Evolutionary conservation across 2,113 vertebrate species (phyloP).

Genomic region (Hypocryptadius cinnamomeus): DNA sequence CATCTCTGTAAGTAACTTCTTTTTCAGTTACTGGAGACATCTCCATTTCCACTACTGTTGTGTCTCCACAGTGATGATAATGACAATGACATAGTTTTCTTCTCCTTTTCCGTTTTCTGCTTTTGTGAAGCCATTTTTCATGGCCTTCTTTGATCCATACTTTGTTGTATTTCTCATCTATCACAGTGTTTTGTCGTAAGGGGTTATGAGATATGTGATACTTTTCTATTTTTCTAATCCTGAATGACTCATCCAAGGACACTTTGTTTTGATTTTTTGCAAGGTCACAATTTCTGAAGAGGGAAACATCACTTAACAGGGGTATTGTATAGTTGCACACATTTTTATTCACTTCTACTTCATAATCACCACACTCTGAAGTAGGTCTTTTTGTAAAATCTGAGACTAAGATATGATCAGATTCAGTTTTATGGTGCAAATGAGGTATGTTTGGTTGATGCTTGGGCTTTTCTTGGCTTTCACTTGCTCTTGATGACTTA

Average conservation of each 20-base stretch:
- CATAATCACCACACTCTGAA: not conserved
- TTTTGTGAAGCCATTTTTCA: conserved; percentile 59
- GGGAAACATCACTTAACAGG: not conserved
- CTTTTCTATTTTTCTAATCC: conserved; percentile 51
- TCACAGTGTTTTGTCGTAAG: conserved; percentile 16
- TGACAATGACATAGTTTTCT: conserved; percentile 59
- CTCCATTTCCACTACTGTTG: conserved; percentile 10
- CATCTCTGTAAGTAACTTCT: not conserved
- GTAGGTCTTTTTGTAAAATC: not conserved
- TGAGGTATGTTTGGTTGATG: conserved; percentile 19
- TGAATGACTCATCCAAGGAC: conserved; percentile 47
- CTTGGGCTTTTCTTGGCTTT: conserved; percentile 53
- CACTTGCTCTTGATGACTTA: conserved; percentile 67
- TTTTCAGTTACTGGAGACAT: not conserved
- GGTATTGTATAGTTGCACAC: not conserved
- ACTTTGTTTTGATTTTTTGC: conserved; percentile 43
- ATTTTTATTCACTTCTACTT: not conserved
- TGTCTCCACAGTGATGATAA: conserved; percentile 9
- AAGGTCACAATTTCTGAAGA: conserved; percentile 16
- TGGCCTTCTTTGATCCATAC: conserved; percentile 45
- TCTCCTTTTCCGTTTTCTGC: conserved; percentile 61
- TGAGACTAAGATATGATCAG: not conserved
- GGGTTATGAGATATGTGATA: conserved; percentile 33
- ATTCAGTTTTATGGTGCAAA: conserved; percentile 38
- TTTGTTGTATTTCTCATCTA: conserved; percentile 52